These are phyloP conservation scores for Zygogramma bicolorata DNA, from an alignment of 2,888 invertebrate species.

Conservation along the genomic window DNA sequence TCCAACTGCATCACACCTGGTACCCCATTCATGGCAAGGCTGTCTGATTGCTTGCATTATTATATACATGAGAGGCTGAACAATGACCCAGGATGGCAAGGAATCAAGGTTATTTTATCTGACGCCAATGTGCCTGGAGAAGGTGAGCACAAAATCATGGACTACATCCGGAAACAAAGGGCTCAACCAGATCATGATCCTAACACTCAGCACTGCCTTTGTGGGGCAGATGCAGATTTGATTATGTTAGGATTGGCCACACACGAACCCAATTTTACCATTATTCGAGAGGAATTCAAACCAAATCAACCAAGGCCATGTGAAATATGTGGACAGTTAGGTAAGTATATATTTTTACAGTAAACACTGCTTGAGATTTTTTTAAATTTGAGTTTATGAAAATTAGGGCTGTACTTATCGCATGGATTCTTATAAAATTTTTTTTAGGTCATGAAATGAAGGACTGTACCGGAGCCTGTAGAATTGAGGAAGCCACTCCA, in stretches of 20 bases:
- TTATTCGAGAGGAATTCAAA: constrained; percentile 98
- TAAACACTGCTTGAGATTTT: too few relatives aligned
- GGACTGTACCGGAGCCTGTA: constrained; percentile 84
- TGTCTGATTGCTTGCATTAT: constrained; percentile 87
- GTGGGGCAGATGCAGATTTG: constrained; percentile 98
- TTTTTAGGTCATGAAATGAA: constrained; percentile 97
- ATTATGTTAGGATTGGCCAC: constrained; percentile 99
- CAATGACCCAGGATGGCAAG: constrained; percentile 94
- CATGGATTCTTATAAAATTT: too few relatives aligned
- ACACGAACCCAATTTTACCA: constrained; percentile 99
- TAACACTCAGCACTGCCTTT: constrained; percentile 96
- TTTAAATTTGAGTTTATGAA: too few relatives aligned
- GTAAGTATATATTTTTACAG: constrained; percentile 59
- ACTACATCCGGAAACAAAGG: constrained; percentile 95
- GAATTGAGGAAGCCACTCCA: constrained; percentile 66
- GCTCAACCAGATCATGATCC: constrained; percentile 96
- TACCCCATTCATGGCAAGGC: constrained; percentile 96
- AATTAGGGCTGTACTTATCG: too few relatives aligned
- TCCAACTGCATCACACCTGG: constrained; percentile 99
- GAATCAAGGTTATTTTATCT: constrained; percentile 91
- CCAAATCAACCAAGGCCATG: constrained; percentile 97
- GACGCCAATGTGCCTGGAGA: constrained; percentile 99
- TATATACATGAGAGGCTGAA: constrained; percentile 91
- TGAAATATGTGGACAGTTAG: constrained; percentile 91
- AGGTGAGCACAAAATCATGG: constrained; percentile 92